Base-by-base conservation (phyloP, 2,888 invertebrate species). In the Tetheella fluctuosa region DNA sequence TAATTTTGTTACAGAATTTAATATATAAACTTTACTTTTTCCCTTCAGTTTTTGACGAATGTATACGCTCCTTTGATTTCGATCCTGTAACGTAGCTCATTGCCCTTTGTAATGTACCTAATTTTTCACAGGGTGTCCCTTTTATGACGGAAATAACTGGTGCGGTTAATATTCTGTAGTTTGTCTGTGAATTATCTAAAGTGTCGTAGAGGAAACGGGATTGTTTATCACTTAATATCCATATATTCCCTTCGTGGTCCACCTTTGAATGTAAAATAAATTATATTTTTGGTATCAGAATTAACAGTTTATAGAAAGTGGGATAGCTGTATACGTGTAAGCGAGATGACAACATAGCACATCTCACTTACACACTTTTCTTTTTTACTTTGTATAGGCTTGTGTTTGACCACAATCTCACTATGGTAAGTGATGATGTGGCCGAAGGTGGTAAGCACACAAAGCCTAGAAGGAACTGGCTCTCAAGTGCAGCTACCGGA, bases 211-310 rank as follows among this genome's bases (percentile, higher is more conserved):
- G 87, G 80, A 96, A 97, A 2, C 94, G 89, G 0, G 97, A 96
- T 94, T 97, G 95, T 61, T 94, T 94, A 81, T 97, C 95, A 10
- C 97, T 96, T 7, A 97, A 89, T 2, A 97, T 94, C 96, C 96
- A 97, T 0, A 96, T 74, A 53, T 94, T 93, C 54, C 95, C 94
- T 15, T 95, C 94, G 0, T 80, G 73, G 68, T 95, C 95, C 56
- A 94, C 90, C 95, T 95, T 17, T 8, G 2, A 48, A 48, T 42
- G 17, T 80, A 13, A n/a, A 28, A 34, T 30, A 30, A 10, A 4
- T 17, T 37, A 58, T 34, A 59, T 52, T 39, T n/a, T 54, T 28
- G 25, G 6, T n/a, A 28, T 10, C n/a, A n/a, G n/a, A n/a, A n/a
- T n/a, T n/a, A n/a, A n/a, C n/a, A 34, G 54, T 52, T 54, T 42